Percentiles rank a stretch among this genome's conserved stretches.
phyloP scores from a whole-genome alignment of 2,888 invertebrate species.

The Heliconius sara region DNA sequence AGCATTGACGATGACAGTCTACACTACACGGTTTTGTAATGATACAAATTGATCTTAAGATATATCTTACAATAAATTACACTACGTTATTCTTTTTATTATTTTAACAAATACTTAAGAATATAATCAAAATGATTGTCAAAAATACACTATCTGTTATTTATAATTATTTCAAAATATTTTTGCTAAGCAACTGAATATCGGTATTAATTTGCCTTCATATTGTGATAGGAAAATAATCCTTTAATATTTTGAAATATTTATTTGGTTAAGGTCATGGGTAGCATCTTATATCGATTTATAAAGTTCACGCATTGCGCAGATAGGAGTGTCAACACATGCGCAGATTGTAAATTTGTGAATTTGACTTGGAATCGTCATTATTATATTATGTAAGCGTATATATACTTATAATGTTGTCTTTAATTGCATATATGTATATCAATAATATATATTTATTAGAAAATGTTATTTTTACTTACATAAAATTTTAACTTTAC shows the following conservation, averaged over 20 bases:
- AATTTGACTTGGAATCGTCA: background rate
- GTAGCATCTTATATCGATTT: constrained; percentile 62
- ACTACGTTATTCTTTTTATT: too few species aligned
- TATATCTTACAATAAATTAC: constrained; percentile 43
- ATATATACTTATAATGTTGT: background rate
- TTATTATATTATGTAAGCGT: background rate
- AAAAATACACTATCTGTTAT: too few species aligned
- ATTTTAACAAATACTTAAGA: too few species aligned
- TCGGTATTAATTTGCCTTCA: background rate
- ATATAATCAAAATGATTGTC: background rate
- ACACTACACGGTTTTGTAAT: constrained; percentile 16
- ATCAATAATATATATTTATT: too few species aligned
- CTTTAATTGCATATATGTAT: background rate
- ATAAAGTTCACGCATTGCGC: constrained; percentile 60
- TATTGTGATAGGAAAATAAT: background rate
- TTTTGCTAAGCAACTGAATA: background rate
- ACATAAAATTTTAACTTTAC: too few species aligned
- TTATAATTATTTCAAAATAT: background rate
- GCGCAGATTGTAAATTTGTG: constrained; percentile 52
- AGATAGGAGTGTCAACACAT: constrained; percentile 61
- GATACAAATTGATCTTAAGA: constrained; percentile 42
- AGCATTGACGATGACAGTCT: constrained; percentile 57
- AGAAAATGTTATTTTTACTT: too few species aligned
- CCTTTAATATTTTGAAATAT: constrained; percentile 1
- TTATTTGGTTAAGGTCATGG: constrained; percentile 53